Percentiles rank a stretch among this genome's conserved stretches.
Evolutionary conservation across 23 tunicate genomes (phyloP).

Genomic region (Botrylloides violaceus): DNA sequence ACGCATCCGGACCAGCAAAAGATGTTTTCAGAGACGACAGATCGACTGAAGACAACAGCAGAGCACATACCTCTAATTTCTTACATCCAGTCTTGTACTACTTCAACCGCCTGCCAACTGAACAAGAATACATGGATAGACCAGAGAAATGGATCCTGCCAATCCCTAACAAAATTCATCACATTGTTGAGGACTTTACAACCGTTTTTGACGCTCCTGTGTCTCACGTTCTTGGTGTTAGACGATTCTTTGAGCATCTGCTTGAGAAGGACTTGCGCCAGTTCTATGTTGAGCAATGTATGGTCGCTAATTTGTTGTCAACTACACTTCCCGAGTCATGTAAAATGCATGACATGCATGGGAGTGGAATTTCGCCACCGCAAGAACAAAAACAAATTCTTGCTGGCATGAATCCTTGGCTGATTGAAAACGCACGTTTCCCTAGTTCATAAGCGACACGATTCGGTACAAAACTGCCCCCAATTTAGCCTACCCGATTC

Average conservation of each 20-base stretch:
- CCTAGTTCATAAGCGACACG: too few species aligned
- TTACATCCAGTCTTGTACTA: conserved; percentile 67
- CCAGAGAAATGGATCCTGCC: conserved; percentile 8
- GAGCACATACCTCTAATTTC: conserved; percentile 56
- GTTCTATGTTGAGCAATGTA: conserved; percentile 19
- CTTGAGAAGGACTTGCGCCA: conserved; percentile 11
- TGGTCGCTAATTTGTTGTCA: background rate
- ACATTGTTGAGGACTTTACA: background rate
- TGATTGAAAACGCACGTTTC: too few species aligned
- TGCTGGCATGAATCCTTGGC: background rate
- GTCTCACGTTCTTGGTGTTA: background rate
- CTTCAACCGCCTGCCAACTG: conserved; percentile 15
- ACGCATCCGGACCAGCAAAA: conserved; percentile 61
- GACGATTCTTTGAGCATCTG: conserved; percentile 17
- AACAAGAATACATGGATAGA: background rate
- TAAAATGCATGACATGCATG: background rate
- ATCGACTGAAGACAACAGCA: conserved; percentile 1
- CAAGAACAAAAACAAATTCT: background rate
- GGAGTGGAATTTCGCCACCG: background rate
- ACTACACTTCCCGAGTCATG: conserved; percentile 12
- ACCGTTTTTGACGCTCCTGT: conserved; percentile 5
- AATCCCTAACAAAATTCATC: conserved; percentile 8
- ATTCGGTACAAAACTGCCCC: too few species aligned
- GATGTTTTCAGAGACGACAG: conserved; percentile 37
- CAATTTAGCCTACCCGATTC: too few species aligned